Conservation (phyloP, 2,888 invertebrate genomes). For the Himalopsyche kuldschensis region DNA sequence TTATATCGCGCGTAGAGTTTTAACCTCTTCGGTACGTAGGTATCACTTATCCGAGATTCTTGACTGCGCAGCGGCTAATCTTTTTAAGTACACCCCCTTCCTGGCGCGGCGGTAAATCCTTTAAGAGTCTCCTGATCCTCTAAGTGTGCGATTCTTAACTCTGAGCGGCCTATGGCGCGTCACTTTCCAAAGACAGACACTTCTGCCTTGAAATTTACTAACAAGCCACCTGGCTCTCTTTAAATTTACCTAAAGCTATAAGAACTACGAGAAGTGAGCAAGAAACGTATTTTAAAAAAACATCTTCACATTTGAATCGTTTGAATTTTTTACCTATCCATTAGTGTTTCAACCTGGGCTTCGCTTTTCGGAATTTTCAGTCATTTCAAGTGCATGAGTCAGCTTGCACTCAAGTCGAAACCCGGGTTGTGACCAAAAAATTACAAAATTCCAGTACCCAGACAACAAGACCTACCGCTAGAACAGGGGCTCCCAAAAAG, state of each 20-base stretch:
- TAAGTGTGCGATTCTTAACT: conserved; percentile 20
- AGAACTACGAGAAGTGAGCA: neutral
- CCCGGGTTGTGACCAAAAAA: too few species aligned
- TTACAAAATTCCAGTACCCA: too few species aligned
- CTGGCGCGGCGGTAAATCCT: conserved; percentile 26
- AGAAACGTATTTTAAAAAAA: too few species aligned
- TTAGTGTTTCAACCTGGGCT: too few species aligned
- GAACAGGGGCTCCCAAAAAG: too few species aligned
- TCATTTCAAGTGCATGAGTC: too few species aligned
- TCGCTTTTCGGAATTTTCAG: too few species aligned
- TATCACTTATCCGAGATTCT: conserved; percentile 26
- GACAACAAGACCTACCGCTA: too few species aligned
- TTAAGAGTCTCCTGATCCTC: conserved; percentile 33
- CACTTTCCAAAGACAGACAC: neutral
- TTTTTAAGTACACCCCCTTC: conserved; percentile 31
- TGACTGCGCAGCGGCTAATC: conserved; percentile 28
- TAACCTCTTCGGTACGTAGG: neutral
- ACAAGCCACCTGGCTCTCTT: conserved; percentile 24
- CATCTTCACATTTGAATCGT: too few species aligned
- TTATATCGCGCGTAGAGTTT: neutral
- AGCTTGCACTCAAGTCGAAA: too few species aligned
- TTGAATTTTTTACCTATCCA: too few species aligned
- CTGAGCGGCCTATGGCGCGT: conserved; percentile 7
- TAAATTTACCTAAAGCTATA: neutral
- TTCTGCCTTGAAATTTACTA: conserved; percentile 22